Evolutionary conservation across 92 coral and sea anemone species (phyloP), one percentile per base, ranked within the genome.

Genomic region (Zoanthus solanderi): DNA sequence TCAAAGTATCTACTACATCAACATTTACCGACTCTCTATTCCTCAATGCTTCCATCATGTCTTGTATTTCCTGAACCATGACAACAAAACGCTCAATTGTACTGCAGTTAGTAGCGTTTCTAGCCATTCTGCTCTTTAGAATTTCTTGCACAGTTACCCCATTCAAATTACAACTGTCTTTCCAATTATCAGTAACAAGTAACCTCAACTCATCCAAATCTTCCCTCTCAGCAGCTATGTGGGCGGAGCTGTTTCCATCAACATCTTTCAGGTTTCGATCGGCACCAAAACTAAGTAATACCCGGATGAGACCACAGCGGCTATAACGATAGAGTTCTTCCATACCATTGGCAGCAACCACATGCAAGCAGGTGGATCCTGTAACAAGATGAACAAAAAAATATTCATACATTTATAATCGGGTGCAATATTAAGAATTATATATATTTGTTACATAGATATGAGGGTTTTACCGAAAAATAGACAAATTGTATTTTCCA

Each of bases 331-430:
- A 32, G 12, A 11, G 9, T 7, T 7, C 12, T 50, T 50, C 56
- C 5, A 18, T 14, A 42, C 17, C 65, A 66, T 37, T 45, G 53
- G 63, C 87, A 60, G 65, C 87, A 37, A 56, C 28, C 28, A 63
- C 42, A 37, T 83, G 87, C 34, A 83, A 63, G 17, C 87, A 63
- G 15, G 78, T 83, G 52, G 87, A 83, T 47, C 87, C 87, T 83
- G 56, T 47, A 53, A 48, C 4, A 31, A 50, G 0, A 50, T 37
- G 1, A 37, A 37, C 42, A 37, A 37, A 37, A 37, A 23, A 23
- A 23, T 23, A 23, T 23, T 23, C 23, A 23, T 23, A 23, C 23
- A 23, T 23, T 23, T 23, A 23, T 23, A 23, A 23, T 23, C 0
- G 23, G 23, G 23, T 23, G 23, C 23, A 23, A 23, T 23, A 23